Percentiles rank a stretch among this genome's conserved stretches.
These are phyloP conservation scores for Euleptes europaea DNA, from an alignment of 2,113 vertebrate species.

Conservation along the genomic window DNA sequence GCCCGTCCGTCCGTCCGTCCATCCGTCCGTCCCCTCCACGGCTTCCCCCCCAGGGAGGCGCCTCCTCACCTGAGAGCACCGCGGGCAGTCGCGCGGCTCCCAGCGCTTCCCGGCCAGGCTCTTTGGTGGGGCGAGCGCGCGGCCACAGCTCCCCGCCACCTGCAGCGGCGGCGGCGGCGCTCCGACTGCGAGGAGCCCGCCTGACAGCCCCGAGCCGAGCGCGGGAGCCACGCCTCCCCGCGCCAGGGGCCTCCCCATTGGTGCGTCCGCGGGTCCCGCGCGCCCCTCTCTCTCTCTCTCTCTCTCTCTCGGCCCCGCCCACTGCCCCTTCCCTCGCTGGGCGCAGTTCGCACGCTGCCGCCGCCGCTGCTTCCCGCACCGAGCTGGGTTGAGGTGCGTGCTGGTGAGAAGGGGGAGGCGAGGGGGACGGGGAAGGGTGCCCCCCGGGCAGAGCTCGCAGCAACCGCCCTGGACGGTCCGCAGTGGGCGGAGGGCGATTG, in stretches of 20 bases:
- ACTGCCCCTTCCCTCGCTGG: neutral
- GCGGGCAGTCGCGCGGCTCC: too few species aligned
- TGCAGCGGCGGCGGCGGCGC: conserved; percentile 73
- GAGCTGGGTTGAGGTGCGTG: neutral
- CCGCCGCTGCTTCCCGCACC: neutral
- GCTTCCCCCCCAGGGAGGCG: neutral
- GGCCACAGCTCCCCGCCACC: neutral
- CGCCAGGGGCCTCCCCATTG: conserved; percentile 38
- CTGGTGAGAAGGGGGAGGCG: neutral
- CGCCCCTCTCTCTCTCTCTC: conserved; percentile 6
- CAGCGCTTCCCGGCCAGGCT: too few species aligned
- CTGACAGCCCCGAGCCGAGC: conserved; percentile 41
- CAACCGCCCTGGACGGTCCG: too few species aligned
- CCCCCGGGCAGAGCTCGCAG: too few species aligned
- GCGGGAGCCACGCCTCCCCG: conserved; percentile 13
- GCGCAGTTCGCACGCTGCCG: neutral
- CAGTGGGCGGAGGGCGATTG: too few species aligned
- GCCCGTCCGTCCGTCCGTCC: too few species aligned
- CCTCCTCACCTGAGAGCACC: conserved; percentile 74
- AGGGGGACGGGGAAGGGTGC: neutral
- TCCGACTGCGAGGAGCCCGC: conserved; percentile 17
- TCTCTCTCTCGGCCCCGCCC: too few species aligned
- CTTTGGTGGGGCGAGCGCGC: too few species aligned
- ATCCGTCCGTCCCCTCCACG: neutral
- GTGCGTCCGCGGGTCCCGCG: neutral